A percentile compares a stretch with the other conserved stretches of the same genome.
phyloP scores from a whole-genome alignment of 2,113 vertebrate species.

The Dicrurus megarhynchus region DNA sequence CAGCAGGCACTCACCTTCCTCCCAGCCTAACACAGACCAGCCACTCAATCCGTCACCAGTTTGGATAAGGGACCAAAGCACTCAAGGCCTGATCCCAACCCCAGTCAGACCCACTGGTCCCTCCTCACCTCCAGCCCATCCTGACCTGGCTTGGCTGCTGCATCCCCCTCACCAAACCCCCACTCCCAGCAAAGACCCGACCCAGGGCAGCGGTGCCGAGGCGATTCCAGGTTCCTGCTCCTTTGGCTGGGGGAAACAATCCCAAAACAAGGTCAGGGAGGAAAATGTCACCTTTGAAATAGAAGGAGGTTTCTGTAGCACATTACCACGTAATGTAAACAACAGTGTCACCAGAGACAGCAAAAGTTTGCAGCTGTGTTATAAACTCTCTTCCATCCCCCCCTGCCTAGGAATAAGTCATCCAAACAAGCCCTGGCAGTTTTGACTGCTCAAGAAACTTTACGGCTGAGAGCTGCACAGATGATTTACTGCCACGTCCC shows the following conservation, averaged over 20 bases:
- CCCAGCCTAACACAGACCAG: not conserved
- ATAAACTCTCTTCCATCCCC: conserved; percentile 24
- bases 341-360: conserved; percentile 7
- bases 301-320: not conserved
- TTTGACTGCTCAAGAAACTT: conserved; percentile 32
- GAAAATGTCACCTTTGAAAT: not conserved
- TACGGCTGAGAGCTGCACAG: conserved; percentile 5
- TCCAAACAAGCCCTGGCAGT: conserved; percentile 47
- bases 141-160: too few species aligned
- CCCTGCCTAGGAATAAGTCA: conserved; percentile 25
- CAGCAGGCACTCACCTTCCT: not conserved
- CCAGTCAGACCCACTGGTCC: not conserved
- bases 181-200: not conserved
- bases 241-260: not conserved
- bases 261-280: not conserved
- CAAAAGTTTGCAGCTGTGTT: conserved; percentile 48
- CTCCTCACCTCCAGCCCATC: not conserved
- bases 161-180: not conserved
- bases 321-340: not conserved
- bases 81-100: not conserved
- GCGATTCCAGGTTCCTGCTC: not conserved
- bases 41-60: accelerated
- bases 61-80: not conserved
- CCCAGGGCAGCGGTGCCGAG: accelerated
- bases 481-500: conserved; percentile 27